phyloP scores from a whole-genome alignment of 2,113 vertebrate genomes.

The Mola mola region DNA sequence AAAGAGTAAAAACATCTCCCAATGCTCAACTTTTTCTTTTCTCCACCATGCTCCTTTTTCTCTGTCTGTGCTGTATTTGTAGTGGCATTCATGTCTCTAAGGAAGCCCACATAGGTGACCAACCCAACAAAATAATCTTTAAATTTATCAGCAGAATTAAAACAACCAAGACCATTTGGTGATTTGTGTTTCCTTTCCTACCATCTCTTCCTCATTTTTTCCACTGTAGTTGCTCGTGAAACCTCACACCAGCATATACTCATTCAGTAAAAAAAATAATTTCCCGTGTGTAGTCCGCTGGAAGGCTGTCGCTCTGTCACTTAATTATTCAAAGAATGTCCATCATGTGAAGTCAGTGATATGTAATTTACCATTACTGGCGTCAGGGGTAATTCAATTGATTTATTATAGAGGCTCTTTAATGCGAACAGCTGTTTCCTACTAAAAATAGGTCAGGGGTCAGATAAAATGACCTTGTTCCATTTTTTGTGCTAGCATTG shows the following conservation, averaged over 20 bases:
- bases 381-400: constrained; percentile 58
- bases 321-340: constrained; percentile 79
- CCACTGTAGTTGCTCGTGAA: constrained; percentile 48
- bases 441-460: constrained; percentile 77
- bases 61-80: neutral
- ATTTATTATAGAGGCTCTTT: constrained; percentile 74
- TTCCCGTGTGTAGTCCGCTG: constrained; percentile 56
- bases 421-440: constrained; percentile 80
- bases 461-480: constrained; percentile 69
- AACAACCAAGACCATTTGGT: neutral
- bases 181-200: neutral
- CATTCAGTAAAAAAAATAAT: constrained; percentile 71
- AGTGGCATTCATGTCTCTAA: neutral
- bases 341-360: constrained; percentile 72
- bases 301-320: constrained; percentile 51
- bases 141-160: neutral
- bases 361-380: constrained; percentile 74
- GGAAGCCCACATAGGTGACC: neutral
- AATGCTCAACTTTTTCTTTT: neutral
- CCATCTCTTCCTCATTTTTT: neutral
- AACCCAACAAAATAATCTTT: neutral
- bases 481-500: constrained; percentile 32
- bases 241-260: constrained; percentile 55
- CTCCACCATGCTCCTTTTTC: neutral
- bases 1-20: neutral